Conservation (phyloP, 2,113 vertebrate genomes). For the Anser cygnoides region DNA sequence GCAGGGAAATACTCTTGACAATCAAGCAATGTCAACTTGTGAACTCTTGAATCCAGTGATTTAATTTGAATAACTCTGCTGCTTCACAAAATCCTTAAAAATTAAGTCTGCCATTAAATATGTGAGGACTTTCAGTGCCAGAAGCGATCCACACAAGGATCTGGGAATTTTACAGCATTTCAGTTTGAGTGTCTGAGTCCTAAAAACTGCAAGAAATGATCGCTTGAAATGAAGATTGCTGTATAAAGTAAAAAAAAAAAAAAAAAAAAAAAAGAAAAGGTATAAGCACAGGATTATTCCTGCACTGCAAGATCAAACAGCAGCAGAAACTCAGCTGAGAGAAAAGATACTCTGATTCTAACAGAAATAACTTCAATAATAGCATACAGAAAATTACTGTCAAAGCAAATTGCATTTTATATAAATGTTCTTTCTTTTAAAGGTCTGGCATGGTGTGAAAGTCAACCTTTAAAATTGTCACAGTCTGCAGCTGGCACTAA, state of each 20-base stretch:
- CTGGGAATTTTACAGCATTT: not conserved
- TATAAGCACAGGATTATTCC: slow-evolving; percentile 15
- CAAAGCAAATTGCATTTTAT: slow-evolving; percentile 32
- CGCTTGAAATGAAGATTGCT: not conserved
- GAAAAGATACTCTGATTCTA: slow-evolving; percentile 30
- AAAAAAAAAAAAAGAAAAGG: not conserved
- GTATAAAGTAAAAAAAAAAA: not conserved
- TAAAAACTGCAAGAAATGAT: slow-evolving; percentile 12
- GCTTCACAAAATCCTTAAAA: not conserved
- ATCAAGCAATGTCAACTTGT: not conserved
- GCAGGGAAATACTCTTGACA: not conserved
- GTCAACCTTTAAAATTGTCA: slow-evolving; percentile 47
- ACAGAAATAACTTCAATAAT: slow-evolving; percentile 62
- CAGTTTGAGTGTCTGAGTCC: not conserved
- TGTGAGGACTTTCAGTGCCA: not conserved
- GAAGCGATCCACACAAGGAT: not conserved
- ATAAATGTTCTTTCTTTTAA: slow-evolving; percentile 53
- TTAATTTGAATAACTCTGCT: not conserved
- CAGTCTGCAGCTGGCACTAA: slow-evolving; percentile 39
- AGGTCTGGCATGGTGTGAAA: slow-evolving; percentile 24
- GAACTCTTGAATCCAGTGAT: not conserved
- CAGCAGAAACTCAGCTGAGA: slow-evolving; percentile 17
- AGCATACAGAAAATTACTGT: slow-evolving; percentile 53
- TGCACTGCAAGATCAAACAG: slow-evolving; percentile 35
- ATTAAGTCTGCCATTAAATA: not conserved